phyloP scores from a whole-genome alignment of 2,888 invertebrate genomes.

The Caenorhabditis virilis region DNA sequence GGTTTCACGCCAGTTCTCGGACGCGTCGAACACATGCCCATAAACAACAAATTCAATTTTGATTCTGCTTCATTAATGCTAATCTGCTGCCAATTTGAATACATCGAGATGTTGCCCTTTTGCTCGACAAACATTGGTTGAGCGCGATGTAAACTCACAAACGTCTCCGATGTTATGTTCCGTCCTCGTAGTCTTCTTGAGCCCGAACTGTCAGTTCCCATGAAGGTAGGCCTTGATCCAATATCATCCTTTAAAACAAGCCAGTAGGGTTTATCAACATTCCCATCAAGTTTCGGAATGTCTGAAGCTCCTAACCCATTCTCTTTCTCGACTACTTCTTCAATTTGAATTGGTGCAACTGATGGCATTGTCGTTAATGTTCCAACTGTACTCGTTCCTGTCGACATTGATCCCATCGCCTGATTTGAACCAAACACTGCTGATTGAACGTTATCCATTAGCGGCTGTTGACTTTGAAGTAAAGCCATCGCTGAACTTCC shows the following conservation, averaged over 20 bases:
- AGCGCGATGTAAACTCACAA: conserved; percentile 88
- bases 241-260: conserved; percentile 26
- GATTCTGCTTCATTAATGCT: conserved; percentile 27
- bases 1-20: conserved; percentile 38
- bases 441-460: too few species aligned
- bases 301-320: neutral
- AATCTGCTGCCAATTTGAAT: conserved; percentile 80
- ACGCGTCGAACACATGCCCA: conserved; percentile 46
- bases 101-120: conserved; percentile 83
- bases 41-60: conserved; percentile 51
- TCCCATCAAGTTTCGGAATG: conserved; percentile 11
- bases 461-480: too few species aligned
- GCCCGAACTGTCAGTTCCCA: conserved; percentile 23
- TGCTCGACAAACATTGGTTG: conserved; percentile 87
- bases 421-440: too few species aligned
- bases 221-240: conserved; percentile 38
- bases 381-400: too few species aligned
- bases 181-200: conserved; percentile 9
- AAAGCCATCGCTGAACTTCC: too few species aligned
- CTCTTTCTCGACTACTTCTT: too few species aligned
- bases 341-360: too few species aligned
- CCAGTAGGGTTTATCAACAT: conserved; percentile 34
- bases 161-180: conserved; percentile 74
- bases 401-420: too few species aligned
- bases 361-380: too few species aligned